Base-by-base conservation (phyloP, 64 coral and sea anemone genomes). In the Stichodactyla mertensii region DNA sequence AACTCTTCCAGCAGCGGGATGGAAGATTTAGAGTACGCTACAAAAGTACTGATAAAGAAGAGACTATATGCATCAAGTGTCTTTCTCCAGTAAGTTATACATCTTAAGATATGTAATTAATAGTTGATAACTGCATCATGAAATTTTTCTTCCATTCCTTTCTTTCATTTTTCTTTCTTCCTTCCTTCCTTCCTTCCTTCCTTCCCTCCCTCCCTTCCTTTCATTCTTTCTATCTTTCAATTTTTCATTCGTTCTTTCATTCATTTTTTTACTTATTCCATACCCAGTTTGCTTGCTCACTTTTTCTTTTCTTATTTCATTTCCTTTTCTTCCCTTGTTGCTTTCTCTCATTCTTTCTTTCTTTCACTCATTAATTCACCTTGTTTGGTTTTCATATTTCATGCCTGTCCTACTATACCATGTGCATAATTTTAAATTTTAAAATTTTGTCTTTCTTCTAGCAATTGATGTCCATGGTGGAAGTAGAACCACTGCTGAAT, bases 1-100 rank as follows among this genome's bases (percentile, higher is more conserved):
- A 89, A 64, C 89, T 89, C 55, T 86, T 94, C 36, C 90, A 94
- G 71, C 91, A 70, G 31, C 87, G 52, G 23, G 93, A 99, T 78
- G 93, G 93, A 54, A 85, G 94, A 85, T 99, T 99, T 82, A 88
- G 90, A 69, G 93, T 99, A 19, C 79, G 96, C 57, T 95, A 95
- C 83, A 99, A 99, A 31, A 99, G 96, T 83, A 99, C 96, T 28
- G 96, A 98, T 36, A 98, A 98, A 57, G 92, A 98, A 31, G 96
- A 98, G 55, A 92, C 88, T 45, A 94, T 98, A 54, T 94, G 88
- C 82, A 94, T 98, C 74, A 94, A 98, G 55, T 94, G 96, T 80
- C 88, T 98, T 69, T 98, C 96, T 52, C 91, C 89, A 77, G 93
- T 94, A 83, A 80, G 71, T 79, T 10, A 58, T 15, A 51, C 19